Conservation (phyloP, 2,888 invertebrate species). For the Macaria liturata region DNA sequence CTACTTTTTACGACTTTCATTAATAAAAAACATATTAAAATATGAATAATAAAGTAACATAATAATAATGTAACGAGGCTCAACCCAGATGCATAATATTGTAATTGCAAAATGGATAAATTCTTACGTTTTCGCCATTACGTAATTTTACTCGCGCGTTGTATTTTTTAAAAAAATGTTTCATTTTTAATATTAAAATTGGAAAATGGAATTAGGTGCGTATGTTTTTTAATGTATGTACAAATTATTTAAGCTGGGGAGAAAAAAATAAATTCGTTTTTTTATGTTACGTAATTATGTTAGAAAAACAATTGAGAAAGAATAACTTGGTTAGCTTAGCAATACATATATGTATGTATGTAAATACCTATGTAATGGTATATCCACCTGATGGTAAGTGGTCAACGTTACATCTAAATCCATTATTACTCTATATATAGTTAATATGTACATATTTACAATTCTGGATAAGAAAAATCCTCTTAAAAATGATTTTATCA, state of each 20-base stretch:
- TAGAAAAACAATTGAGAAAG: too few relatives aligned
- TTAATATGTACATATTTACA: too few relatives aligned
- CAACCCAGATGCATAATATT: slow-evolving; percentile 21
- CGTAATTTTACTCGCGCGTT: slow-evolving; percentile 12
- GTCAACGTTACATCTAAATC: too few relatives aligned
- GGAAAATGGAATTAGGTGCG: slow-evolving; percentile 3
- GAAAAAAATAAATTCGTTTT: neutral
- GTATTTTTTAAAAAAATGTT: slow-evolving; percentile 7
- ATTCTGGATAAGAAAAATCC: too few relatives aligned
- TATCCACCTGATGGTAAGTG: too few relatives aligned
- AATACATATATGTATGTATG: too few relatives aligned
- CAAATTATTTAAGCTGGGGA: neutral
- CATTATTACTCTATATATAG: too few relatives aligned
- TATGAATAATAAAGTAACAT: slow-evolving; percentile 2
- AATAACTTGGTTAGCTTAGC: too few relatives aligned
- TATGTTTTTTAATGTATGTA: too few relatives aligned
- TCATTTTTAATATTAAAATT: slow-evolving; percentile 3
- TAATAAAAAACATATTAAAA: neutral
- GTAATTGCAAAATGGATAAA: slow-evolving; percentile 9
- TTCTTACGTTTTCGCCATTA: slow-evolving; percentile 7
- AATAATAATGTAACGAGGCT: slow-evolving; percentile 27
- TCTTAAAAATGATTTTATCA: too few relatives aligned
- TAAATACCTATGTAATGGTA: too few relatives aligned
- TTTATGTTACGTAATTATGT: too few relatives aligned
- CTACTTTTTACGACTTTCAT: neutral